These are phyloP conservation scores for Antedon mediterranea DNA, from an alignment of 53 echinoderm and acorn worm species.

Conservation along the genomic window DNA sequence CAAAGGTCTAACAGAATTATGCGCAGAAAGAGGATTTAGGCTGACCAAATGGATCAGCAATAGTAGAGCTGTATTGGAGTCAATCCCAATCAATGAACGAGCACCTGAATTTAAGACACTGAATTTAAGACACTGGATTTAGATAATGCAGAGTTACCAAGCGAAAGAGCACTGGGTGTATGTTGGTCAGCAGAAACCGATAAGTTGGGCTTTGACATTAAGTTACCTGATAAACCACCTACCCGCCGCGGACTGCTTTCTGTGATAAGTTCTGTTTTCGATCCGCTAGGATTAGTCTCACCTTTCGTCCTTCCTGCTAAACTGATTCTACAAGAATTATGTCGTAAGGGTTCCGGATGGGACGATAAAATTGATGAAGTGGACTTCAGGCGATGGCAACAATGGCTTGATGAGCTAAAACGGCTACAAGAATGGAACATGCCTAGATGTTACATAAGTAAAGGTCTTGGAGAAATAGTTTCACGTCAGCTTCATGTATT, in stretches of 20 bases:
- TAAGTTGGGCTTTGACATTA: conserved; percentile 6
- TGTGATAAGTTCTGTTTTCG: conserved; percentile 14
- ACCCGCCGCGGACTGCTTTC: conserved; percentile 16
- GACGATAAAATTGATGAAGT: neutral
- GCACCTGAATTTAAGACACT: conserved; percentile 7
- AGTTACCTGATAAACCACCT: neutral
- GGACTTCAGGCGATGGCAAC: conserved; percentile 7
- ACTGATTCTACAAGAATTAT: conserved; percentile 7
- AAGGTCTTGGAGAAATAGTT: neutral
- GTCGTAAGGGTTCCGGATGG: conserved; percentile 2
- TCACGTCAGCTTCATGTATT: conserved; percentile 23
- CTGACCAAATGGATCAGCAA: conserved; percentile 22
- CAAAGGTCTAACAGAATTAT: neutral
- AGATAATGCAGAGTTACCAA: conserved; percentile 4
- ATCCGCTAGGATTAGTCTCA: conserved; percentile 11
- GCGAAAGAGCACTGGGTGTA: conserved; percentile 7
- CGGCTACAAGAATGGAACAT: conserved; percentile 12
- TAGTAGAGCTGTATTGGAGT: neutral
- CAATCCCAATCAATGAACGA: conserved; percentile 7
- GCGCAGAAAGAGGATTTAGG: conserved; percentile 9
- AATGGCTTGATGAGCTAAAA: conserved; percentile 20
- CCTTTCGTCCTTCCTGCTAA: conserved; percentile 13
- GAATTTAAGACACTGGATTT: conserved; percentile 6
- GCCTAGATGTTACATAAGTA: conserved; percentile 21
- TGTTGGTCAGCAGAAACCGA: conserved; percentile 17